These are phyloP conservation scores for Leptonema lineaticorne DNA, from an alignment of 1,140 invertebrate genomes.

Conservation along the genomic window DNA sequence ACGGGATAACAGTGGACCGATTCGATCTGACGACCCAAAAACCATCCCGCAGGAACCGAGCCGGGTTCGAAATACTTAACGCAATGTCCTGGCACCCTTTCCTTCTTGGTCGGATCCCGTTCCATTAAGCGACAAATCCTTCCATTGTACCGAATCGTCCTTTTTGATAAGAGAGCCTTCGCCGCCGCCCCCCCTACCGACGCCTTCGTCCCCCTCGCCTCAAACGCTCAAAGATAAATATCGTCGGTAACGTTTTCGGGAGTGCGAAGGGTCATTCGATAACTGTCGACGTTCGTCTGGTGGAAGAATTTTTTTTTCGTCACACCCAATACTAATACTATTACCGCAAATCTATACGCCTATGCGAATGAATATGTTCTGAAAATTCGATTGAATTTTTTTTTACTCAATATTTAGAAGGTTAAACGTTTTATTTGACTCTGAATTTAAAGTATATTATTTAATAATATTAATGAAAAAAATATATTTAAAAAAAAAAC, in stretches of 20 bases:
- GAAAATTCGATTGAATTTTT: no score
- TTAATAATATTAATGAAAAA: no score
- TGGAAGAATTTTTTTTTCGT: no score
- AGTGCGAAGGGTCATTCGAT: background rate
- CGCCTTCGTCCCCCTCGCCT: background rate
- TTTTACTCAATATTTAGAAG: no score
- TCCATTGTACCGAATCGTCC: conserved; percentile 17
- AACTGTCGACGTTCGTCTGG: background rate
- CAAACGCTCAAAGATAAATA: conserved; percentile 3
- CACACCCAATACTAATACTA: no score
- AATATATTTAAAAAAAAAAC: no score
- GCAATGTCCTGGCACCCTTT: background rate
- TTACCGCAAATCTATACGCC: no score
- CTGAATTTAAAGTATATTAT: no score
- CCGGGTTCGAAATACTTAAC: background rate
- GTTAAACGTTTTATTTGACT: no score
- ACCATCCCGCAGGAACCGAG: background rate
- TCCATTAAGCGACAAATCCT: conserved; percentile 26
- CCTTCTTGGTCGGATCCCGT: background rate
- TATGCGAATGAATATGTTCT: no score
- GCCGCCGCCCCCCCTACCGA: background rate
- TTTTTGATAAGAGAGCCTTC: background rate
- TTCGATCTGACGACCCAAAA: background rate
- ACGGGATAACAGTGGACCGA: conserved; percentile 6
- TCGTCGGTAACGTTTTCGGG: background rate